Conservation (phyloP, 2,888 invertebrate species). For the Pimpla rufipes region DNA sequence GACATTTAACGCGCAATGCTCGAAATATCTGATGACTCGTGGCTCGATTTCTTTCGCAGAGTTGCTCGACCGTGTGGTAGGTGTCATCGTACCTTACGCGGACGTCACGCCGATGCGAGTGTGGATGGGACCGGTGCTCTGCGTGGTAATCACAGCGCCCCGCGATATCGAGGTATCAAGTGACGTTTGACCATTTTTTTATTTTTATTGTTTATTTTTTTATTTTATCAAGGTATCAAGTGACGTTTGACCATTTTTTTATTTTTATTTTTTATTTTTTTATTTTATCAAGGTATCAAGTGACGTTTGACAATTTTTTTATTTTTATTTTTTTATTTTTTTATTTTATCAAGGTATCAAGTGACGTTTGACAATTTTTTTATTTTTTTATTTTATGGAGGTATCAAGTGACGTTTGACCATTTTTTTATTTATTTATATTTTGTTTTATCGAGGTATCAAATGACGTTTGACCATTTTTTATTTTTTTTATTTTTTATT, state of each 20-base stretch:
- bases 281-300: too few species aligned
- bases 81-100: slow-evolving; percentile 59
- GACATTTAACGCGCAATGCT: not conserved
- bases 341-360: too few species aligned
- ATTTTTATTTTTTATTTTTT: not conserved
- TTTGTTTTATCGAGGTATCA: slow-evolving; percentile 63
- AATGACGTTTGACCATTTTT: not conserved
- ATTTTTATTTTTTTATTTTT: not conserved
- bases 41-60: slow-evolving; percentile 60
- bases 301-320: too few species aligned
- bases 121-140: slow-evolving; percentile 72
- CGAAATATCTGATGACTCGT: slow-evolving; percentile 11
- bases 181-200: not conserved
- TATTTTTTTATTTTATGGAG: slow-evolving; percentile 53
- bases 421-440: not conserved
- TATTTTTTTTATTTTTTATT: not conserved
- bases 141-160: slow-evolving; percentile 68
- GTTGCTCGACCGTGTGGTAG: slow-evolving; percentile 66
- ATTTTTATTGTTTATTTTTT: not conserved
- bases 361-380: too few species aligned
- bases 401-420: slow-evolving; percentile 33
- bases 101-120: slow-evolving; percentile 69
- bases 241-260: too few species aligned
- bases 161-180: slow-evolving; percentile 68
- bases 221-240: too few species aligned